These are phyloP conservation scores for Schizopygopsis pylzovi DNA, from an alignment of 2,797 vertebrate genomes.

Conservation along the genomic window DNA sequence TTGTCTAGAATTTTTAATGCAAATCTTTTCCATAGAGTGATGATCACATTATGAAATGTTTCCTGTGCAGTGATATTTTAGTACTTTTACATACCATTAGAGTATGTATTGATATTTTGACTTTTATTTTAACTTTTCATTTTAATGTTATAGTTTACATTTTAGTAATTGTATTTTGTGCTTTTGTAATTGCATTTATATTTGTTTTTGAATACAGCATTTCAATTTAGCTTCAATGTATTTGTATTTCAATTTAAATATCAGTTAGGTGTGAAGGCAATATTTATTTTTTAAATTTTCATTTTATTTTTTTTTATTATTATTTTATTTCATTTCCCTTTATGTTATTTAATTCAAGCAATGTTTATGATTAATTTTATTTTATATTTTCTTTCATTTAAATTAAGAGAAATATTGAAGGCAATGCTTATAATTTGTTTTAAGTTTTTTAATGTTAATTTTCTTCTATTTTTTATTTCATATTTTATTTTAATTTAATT, in stretches of 20 bases:
- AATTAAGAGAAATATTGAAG: not conserved
- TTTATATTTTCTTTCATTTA: not conserved
- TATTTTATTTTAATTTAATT: not conserved
- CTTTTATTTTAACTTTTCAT: too few species aligned
- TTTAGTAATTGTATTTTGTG: too few species aligned
- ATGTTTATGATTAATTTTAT: not conserved
- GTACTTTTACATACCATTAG: too few species aligned
- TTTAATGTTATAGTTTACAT: too few species aligned
- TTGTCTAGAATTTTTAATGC: not conserved
- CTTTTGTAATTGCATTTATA: not conserved
- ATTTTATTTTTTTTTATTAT: not conserved
- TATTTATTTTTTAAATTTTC: too few species aligned
- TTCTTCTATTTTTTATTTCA: not conserved
- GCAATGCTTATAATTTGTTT: not conserved
- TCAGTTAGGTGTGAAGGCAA: not conserved
- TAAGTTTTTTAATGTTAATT: not conserved
- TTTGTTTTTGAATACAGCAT: not conserved
- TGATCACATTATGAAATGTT: too few species aligned
- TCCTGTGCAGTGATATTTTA: too few species aligned
- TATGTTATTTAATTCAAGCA: not conserved
- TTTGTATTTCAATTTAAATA: not conserved
- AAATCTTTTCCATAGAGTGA: not conserved
- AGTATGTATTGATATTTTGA: too few species aligned
- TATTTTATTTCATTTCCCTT: not conserved
- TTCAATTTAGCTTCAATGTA: not conserved